Conservation (phyloP, 1,140 invertebrate genomes). For the Sogatella furcifera region DNA sequence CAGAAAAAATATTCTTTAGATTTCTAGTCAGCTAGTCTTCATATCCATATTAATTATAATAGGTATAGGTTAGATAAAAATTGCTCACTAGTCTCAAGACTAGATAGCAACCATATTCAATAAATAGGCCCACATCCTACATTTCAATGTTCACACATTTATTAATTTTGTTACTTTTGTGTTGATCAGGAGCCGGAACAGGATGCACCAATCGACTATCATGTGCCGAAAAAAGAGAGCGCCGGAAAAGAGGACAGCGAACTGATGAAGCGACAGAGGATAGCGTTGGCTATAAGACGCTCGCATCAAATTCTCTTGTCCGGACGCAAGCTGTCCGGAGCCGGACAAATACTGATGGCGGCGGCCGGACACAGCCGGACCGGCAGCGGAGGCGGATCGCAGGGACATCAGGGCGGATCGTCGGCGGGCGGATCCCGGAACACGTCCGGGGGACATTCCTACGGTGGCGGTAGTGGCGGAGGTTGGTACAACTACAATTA, state of each 20-base stretch:
- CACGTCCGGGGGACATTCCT: conserved; percentile 8
- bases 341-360: conserved; percentile 35
- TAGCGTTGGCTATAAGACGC: no score
- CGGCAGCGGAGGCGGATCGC: conserved; percentile 36
- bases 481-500: conserved; percentile 36
- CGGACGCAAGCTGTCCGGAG: no score
- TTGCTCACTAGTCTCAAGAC: no score
- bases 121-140: no score
- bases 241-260: conserved; percentile 32
- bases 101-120: no score
- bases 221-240: conserved; percentile 63
- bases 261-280: conserved; percentile 29
- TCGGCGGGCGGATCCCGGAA: conserved; percentile 8
- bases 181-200: conserved; percentile 43
- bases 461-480: conserved; percentile 37
- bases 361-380: conserved; percentile 65
- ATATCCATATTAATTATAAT: no score
- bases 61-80: no score
- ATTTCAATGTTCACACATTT: no score
- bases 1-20: no score
- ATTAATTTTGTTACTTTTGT: no score
- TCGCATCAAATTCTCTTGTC: no score
- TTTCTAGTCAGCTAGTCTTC: no score
- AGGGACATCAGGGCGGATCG: conserved; percentile 12
- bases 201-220: conserved; percentile 80